A percentile compares a stretch with the other conserved stretches of the same genome.
phyloP scores from a whole-genome alignment of 2,797 vertebrate species.

The Oreortyx pictus region DNA sequence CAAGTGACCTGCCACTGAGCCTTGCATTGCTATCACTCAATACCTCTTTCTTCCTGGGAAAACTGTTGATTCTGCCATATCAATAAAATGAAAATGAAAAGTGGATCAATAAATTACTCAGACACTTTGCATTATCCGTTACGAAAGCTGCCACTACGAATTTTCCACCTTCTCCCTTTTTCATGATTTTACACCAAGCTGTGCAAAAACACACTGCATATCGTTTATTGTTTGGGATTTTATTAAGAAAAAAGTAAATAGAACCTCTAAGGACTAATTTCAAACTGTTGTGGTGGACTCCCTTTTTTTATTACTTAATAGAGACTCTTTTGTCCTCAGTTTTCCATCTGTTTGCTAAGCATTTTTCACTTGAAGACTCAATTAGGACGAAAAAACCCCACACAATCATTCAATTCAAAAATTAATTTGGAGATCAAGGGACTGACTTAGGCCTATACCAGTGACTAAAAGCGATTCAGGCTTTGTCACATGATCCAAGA shows the following conservation, averaged over 20 bases:
- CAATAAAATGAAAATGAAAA: not conserved
- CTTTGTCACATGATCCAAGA: slow-evolving; percentile 89
- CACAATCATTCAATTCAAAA: slow-evolving; percentile 85
- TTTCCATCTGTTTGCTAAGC: slow-evolving; percentile 82
- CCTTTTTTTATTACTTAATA: slow-evolving; percentile 74
- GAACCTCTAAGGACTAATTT: slow-evolving; percentile 69
- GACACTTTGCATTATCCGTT: not conserved
- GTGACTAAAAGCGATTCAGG: slow-evolving; percentile 83
- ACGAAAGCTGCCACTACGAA: not conserved
- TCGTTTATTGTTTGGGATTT: slow-evolving; percentile 59
- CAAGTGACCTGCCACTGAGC: not conserved
- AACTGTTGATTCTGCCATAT: not conserved
- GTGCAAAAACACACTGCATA: slow-evolving; percentile 56
- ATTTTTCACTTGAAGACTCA: slow-evolving; percentile 82
- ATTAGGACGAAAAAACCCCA: slow-evolving; percentile 74
- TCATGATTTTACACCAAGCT: slow-evolving; percentile 50
- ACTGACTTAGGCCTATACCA: slow-evolving; percentile 80
- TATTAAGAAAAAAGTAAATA: slow-evolving; percentile 63
- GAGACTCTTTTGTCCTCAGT: slow-evolving; percentile 75
- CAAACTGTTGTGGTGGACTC: slow-evolving; percentile 73
- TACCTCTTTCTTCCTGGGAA: not conserved
- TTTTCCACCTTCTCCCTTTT: slow-evolving; percentile 28
- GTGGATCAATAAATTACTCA: not conserved
- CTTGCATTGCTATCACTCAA: not conserved
- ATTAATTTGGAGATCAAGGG: slow-evolving; percentile 84